Percentiles rank a stretch among this genome's conserved stretches.
phyloP scores from a whole-genome alignment of 2,888 invertebrate species.

The Argyresthia albistria region DNA sequence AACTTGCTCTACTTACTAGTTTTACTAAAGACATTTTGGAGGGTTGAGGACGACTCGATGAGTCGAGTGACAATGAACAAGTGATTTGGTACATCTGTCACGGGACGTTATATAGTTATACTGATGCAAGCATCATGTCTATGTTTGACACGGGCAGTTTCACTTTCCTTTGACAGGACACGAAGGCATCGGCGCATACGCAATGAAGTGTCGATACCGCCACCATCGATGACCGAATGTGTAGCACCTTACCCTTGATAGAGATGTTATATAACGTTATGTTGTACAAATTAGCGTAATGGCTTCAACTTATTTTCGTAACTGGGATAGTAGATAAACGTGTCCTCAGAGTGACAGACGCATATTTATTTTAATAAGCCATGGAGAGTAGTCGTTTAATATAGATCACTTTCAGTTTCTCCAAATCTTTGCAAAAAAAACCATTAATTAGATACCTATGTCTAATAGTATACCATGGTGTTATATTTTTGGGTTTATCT shows the following conservation, averaged over 20 bases:
- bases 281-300: background rate
- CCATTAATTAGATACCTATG: too few species aligned
- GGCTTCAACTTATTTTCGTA: too few species aligned
- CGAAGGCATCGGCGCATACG: slow-evolving; percentile 29
- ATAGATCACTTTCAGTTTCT: too few species aligned
- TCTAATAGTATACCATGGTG: too few species aligned
- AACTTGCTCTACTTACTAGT: slow-evolving; percentile 47
- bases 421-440: too few species aligned
- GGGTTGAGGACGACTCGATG: slow-evolving; percentile 39
- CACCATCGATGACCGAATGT: slow-evolving; percentile 49
- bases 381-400: too few species aligned
- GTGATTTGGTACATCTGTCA: slow-evolving; percentile 51
- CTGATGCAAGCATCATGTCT: slow-evolving; percentile 65
- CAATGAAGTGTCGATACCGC: slow-evolving; percentile 48
- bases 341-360: too few species aligned
- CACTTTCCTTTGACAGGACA: slow-evolving; percentile 67
- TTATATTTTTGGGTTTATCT: too few species aligned
- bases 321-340: too few species aligned
- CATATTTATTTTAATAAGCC: too few species aligned
- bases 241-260: slow-evolving; percentile 39
- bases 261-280: slow-evolving; percentile 47
- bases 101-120: slow-evolving; percentile 65
- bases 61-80: slow-evolving; percentile 44
- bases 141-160: slow-evolving; percentile 45
- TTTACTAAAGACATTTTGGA: slow-evolving; percentile 45